A percentile compares a stretch with the other conserved stretches of the same genome.
Conservation (phyloP, 2,888 invertebrate species). For the Diaperis boleti region DNA sequence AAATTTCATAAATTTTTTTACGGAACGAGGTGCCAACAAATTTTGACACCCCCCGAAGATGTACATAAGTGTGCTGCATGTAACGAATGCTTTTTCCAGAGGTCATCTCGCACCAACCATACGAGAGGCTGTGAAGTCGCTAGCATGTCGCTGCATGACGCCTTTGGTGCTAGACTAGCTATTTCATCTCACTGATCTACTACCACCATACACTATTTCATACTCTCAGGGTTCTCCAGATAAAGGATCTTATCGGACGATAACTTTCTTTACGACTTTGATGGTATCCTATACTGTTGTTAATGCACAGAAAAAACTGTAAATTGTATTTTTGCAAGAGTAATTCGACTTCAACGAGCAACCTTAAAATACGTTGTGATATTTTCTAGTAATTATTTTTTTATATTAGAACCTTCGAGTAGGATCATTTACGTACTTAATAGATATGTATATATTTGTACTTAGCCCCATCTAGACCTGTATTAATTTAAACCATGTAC, state of each 20-base stretch:
- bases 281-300: constrained; percentile 28
- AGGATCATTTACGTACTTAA: constrained; percentile 31
- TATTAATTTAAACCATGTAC: constrained; percentile 43
- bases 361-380: constrained; percentile 29
- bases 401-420: constrained; percentile 11
- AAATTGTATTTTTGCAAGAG: constrained; percentile 5
- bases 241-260: constrained; percentile 30
- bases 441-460: constrained; percentile 42
- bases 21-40: too few species aligned
- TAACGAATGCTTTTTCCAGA: constrained; percentile 78
- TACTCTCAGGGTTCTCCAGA: constrained; percentile 47
- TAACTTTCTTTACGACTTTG: constrained; percentile 25
- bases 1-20: too few species aligned
- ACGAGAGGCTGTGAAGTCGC: constrained; percentile 86
- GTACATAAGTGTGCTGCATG: constrained; percentile 48
- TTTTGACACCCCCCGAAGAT: constrained; percentile 2
- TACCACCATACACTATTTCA: constrained; percentile 45
- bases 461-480: constrained; percentile 38
- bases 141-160: constrained; percentile 48
- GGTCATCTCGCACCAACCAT: constrained; percentile 91
- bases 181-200: constrained; percentile 44
- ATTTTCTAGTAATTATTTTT: constrained; percentile 29
- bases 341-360: constrained; percentile 4
- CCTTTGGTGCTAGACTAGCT: constrained; percentile 45
- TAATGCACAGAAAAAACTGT: constrained; percentile 20